Percentiles rank a stretch among this genome's conserved stretches.
These are phyloP conservation scores for Dasyprocta punctata DNA, from an alignment of 2,113 vertebrate genomes.

Conservation along the genomic window DNA sequence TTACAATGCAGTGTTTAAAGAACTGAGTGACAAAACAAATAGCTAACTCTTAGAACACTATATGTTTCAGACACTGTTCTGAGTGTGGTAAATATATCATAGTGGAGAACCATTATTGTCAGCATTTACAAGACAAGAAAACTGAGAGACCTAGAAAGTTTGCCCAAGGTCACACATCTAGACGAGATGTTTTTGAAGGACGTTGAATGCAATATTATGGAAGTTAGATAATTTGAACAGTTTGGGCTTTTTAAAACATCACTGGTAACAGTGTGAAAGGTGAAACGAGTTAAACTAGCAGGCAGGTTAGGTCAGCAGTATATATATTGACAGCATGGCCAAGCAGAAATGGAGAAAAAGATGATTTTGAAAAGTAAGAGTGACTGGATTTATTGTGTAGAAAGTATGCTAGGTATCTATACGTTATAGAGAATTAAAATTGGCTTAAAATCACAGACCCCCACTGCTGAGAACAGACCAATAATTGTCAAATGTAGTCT, in stretches of 20 bases:
- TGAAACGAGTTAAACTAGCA: neutral
- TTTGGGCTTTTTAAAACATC: neutral
- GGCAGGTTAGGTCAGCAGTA: neutral
- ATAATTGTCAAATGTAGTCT: neutral
- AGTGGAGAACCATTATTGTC: neutral
- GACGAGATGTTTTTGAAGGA: slow-evolving; percentile 28
- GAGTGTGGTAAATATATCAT: neutral
- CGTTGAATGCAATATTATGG: neutral
- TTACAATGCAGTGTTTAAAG: neutral
- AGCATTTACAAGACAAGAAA: slow-evolving; percentile 34
- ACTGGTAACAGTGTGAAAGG: neutral
- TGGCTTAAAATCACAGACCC: neutral
- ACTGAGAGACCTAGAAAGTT: slow-evolving; percentile 20
- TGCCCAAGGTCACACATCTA: neutral
- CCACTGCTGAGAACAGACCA: neutral
- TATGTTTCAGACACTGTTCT: slow-evolving; percentile 21
- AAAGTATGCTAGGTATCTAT: neutral
- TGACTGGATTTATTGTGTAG: neutral
- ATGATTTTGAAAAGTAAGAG: neutral
- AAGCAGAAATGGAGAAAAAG: neutral
- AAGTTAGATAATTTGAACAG: neutral
- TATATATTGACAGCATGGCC: neutral
- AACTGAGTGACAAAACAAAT: neutral
- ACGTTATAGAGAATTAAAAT: neutral
- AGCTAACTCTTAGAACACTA: neutral